Conservation (phyloP, 2,113 vertebrate species). For the Dicrurus megarhynchus region DNA sequence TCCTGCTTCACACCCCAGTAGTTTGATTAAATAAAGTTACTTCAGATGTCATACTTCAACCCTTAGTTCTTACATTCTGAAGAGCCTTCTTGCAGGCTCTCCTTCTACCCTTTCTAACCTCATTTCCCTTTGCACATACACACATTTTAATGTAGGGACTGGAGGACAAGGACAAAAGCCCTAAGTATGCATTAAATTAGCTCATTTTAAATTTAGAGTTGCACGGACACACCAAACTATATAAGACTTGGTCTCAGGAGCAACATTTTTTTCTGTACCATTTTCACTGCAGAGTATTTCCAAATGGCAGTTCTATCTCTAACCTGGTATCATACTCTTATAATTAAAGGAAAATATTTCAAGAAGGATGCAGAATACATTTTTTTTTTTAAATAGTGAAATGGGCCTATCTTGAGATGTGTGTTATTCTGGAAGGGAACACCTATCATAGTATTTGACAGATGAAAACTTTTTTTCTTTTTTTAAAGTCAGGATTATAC, state of each 20-base stretch:
- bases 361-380: neutral
- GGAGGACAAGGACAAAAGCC: slow-evolving; percentile 7
- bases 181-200: slow-evolving; percentile 17
- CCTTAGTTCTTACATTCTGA: neutral
- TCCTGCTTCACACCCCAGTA: neutral
- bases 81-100: neutral
- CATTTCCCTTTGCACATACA: neutral
- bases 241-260: neutral
- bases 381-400: neutral
- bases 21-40: neutral
- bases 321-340: neutral
- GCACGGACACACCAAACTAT: neutral
- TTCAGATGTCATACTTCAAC: neutral
- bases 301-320: neutral
- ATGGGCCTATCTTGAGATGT: neutral
- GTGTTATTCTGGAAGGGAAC: neutral
- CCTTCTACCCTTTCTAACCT: neutral
- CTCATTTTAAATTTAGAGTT: slow-evolving; percentile 29
- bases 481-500: neutral
- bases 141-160: neutral
- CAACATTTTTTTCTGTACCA: neutral
- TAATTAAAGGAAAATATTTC: slow-evolving; percentile 26
- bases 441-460: neutral
- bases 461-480: neutral
- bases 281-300: neutral